Percentiles rank a stretch among this genome's conserved stretches.
Conservation (phyloP, 1,140 invertebrate genomes). For the Apis cerana region DNA sequence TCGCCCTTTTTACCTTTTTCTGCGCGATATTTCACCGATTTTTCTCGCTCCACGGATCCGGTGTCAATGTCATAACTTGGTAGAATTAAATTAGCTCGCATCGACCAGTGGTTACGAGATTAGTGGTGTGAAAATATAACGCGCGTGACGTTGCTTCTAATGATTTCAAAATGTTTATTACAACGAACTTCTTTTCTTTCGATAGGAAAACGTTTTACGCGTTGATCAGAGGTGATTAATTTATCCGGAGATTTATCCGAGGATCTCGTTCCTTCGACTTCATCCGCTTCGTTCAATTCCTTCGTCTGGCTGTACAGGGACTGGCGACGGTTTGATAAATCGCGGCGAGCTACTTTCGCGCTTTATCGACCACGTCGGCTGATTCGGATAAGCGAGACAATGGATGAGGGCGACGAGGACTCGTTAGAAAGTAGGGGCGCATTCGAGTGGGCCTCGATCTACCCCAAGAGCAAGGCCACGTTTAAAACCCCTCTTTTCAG, state of each 20-base stretch:
- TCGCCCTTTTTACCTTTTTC: not conserved
- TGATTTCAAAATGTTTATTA: too few relatives aligned
- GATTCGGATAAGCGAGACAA: slow-evolving; percentile 36
- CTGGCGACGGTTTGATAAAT: slow-evolving; percentile 2
- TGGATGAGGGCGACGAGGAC: slow-evolving; percentile 22
- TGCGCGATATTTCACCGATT: not conserved
- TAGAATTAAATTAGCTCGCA: slow-evolving; percentile 11
- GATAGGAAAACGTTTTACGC: too few relatives aligned
- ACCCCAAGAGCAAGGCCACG: slow-evolving; percentile 39
- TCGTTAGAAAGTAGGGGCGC: slow-evolving; percentile 17
- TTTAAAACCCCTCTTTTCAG: not conserved
- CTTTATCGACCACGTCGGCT: slow-evolving; percentile 49
- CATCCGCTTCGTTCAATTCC: slow-evolving; percentile 19
- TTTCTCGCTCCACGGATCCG: not conserved
- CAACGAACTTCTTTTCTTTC: too few relatives aligned
- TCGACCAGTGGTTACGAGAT: not conserved
- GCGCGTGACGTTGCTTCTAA: too few relatives aligned
- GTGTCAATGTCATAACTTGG: not conserved
- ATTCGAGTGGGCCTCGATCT: slow-evolving; percentile 28
- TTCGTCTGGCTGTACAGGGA: not conserved
- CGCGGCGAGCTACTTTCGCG: slow-evolving; percentile 38
- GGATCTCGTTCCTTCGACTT: not conserved
- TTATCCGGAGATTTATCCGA: too few relatives aligned
- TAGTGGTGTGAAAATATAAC: not conserved
- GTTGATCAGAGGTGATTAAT: too few relatives aligned